Evolutionary conservation across 1,140 invertebrate genomes (phyloP).

Genomic region (Hycleus phaleratus): DNA sequence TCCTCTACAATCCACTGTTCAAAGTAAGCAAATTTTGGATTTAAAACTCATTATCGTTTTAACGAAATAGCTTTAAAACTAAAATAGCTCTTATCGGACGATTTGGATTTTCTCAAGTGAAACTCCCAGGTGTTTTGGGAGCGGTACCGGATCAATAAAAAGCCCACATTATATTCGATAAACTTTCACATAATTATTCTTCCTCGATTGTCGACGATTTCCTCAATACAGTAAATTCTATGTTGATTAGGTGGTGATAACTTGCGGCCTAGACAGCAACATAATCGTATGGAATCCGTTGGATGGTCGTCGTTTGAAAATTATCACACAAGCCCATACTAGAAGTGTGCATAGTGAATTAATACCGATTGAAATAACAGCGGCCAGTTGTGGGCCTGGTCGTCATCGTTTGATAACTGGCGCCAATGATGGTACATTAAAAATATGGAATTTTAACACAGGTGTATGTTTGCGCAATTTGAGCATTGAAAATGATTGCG

Average conservation of each 20-base stretch:
- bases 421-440: constrained; percentile 45
- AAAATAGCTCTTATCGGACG: no score
- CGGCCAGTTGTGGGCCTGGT: constrained; percentile 63
- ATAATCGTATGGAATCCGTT: constrained; percentile 67
- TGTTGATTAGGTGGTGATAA: constrained; percentile 45
- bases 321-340: constrained; percentile 58
- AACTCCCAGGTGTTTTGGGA: no score
- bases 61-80: background rate
- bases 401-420: constrained; percentile 51
- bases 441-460: constrained; percentile 76
- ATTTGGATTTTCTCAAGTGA: no score
- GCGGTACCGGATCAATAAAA: no score
- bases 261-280: constrained; percentile 59
- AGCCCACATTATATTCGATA: no score
- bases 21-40: constrained; percentile 37
- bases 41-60: background rate
- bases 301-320: constrained; percentile 51
- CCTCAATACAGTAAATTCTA: no score
- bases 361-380: constrained; percentile 63
- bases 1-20: constrained; percentile 62
- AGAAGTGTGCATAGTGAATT: constrained; percentile 50
- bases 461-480: constrained; percentile 58
- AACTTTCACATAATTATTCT: no score
- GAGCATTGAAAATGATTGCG: constrained; percentile 51
- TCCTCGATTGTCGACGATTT: no score